Evolutionary conservation across 2,797 vertebrate genomes (phyloP), one percentile per base, ranked within the genome.

Genomic region (Paratrypauchen microcephalus): DNA sequence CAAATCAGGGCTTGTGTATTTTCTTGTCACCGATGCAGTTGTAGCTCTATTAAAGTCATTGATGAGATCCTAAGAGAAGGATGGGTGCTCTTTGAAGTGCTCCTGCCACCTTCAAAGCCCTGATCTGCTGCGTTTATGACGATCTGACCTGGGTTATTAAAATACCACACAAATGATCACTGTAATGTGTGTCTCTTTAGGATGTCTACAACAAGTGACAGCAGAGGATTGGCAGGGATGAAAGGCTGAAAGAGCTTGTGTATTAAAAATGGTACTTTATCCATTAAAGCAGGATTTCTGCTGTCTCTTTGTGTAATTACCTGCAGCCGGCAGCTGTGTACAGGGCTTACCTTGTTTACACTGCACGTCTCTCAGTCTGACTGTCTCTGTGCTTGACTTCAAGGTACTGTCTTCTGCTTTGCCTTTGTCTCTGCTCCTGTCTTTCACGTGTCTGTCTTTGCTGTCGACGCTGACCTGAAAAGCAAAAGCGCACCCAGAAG

Each of bases 1-100:
- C 91, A 93, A 93, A 94, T 94, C 89, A 90, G 86, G 86, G 89
- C 88, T 93, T 93, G 87, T 93, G 88, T 94, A 91, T 92, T 91
- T 90, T 91, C 82, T 84, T 91, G 90, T 92, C 91, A 91, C 86
- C 68, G 81, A 86, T 87, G 88, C 92, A 93, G 83, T 57, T 86
- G 82, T 77, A 78, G 78, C 81, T 87, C 88, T 91, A 86, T 91
- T 88, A 88, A 79, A 89, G 88, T 79, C 86, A 71, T 77, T 87
- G 89, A 90, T 88, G 79, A 88, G 87, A 87, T 90, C 79, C 83
- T 85, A 82, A 86, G 88, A 83, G 86, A 89, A 87, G 86, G 83
- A 78, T 80, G 74, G 54, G 65, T 70, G 48, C 73, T 88, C 90
- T 91, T 92, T 93, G 89, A 91, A 88, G 90, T 86, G 81, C 79